Evolutionary conservation across 2,888 invertebrate genomes (phyloP), one percentile per base, ranked within the genome.

Genomic region (Drosophila setosimentum): DNA sequence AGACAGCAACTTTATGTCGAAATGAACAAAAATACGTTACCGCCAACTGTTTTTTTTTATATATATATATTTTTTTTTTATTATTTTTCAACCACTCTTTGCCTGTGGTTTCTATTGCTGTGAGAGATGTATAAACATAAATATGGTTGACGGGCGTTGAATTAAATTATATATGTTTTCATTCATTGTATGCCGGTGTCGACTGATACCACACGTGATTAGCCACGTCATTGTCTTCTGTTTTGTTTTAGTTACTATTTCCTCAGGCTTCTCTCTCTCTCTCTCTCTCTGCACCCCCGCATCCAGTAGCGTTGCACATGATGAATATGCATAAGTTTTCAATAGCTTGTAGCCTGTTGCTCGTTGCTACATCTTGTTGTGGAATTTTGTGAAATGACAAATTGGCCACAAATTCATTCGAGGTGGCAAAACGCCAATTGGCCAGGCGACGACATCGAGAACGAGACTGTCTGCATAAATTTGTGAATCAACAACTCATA

Each of bases 331-430:
- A 86, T 80, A 70, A 75, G 70, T 81, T 71, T 77, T 76, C 65
- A 74, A 74, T 66, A 73, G 37, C 73, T 73, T 74, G 70, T 81
- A 50, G 80, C 59, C 67, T 63, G 62, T 65, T 68, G 67, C 66
- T 66, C 75, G 86, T 78, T 87, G 77, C 82, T 82, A 78, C 82
- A 73, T 64, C 45, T 45, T 30, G 69, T 70, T 70, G 87, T 85
- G 90, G 90, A 88, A 87, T 87, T 87, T 90, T 57, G 58, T 66
- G 74, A 87, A 78, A 88, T 87, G 87, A 87, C 90, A 90, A 90
- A 87, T 87, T 87, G 87, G 79, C 65, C 68, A 88, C 81, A 86
- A 79, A 88, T 74, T 81, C 73, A 77, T 59, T 60, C 55, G 76
- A 81, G 87, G 87, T 90, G 87, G 90, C 87, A 88, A 79, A 77